Conservation (phyloP, 2,797 vertebrate species). For the Remorina albescens region DNA sequence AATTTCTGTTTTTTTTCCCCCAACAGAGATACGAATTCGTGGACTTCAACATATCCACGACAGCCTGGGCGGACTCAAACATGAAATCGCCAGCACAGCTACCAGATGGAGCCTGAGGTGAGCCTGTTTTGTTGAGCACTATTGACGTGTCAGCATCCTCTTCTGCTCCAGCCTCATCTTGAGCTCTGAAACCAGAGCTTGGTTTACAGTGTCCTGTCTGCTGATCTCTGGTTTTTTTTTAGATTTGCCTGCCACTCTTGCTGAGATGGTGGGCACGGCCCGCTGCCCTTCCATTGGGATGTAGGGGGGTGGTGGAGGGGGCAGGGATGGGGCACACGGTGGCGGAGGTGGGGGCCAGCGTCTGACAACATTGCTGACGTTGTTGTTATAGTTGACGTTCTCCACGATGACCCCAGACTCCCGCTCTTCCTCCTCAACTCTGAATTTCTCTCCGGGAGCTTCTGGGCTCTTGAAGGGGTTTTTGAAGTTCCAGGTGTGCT, state of each 20-base stretch:
- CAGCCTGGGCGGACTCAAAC: not conserved
- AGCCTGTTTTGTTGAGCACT: slow-evolving; percentile 23
- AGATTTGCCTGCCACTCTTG: slow-evolving; percentile 81
- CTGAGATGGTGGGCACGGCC: slow-evolving; percentile 88
- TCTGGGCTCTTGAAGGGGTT: slow-evolving; percentile 79
- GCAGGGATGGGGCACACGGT: slow-evolving; percentile 80
- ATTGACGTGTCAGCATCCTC: slow-evolving; percentile 71
- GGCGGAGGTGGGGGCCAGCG: slow-evolving; percentile 66
- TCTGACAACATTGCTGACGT: slow-evolving; percentile 73
- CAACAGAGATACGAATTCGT: slow-evolving; percentile 1
- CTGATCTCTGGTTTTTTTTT: slow-evolving; percentile 71
- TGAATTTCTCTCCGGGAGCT: slow-evolving; percentile 81
- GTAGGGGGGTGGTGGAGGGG: slow-evolving; percentile 72
- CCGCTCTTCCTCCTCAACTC: slow-evolving; percentile 68
- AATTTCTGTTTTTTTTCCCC: not conserved
- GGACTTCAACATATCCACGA: too few relatives aligned
- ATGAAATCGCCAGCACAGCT: not conserved
- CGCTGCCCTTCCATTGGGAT: slow-evolving; percentile 72
- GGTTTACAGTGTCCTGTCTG: slow-evolving; percentile 81
- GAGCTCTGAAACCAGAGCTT: slow-evolving; percentile 94
- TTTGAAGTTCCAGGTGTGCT: slow-evolving; percentile 81
- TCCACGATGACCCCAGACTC: slow-evolving; percentile 53
- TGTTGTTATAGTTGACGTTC: slow-evolving; percentile 89
- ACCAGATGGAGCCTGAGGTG: slow-evolving; percentile 7
- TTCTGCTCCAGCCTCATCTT: slow-evolving; percentile 94